Evolutionary conservation across 92 coral and sea anemone species (phyloP).

Genomic region (Palythoa caribaeorum): DNA sequence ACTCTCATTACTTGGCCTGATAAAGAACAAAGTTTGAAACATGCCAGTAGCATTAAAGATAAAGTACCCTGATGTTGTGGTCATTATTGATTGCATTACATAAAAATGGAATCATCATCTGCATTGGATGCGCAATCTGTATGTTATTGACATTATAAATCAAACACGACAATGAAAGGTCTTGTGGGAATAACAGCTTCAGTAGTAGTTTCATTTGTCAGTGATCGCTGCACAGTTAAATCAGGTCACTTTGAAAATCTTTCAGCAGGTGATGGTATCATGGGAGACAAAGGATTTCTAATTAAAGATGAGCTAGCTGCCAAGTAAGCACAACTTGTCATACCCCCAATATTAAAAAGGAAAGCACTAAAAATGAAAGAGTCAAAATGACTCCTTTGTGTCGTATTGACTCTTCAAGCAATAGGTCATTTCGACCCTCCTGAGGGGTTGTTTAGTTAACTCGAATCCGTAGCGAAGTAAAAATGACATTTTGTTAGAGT

Average conservation of each 20-base stretch:
- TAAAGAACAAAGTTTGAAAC: slow-evolving; percentile 65
- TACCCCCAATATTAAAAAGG: slow-evolving; percentile 60
- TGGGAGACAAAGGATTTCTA: slow-evolving; percentile 75
- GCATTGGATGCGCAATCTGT: slow-evolving; percentile 62
- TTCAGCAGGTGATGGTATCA: slow-evolving; percentile 62
- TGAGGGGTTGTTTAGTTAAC: no score
- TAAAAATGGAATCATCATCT: slow-evolving; percentile 76
- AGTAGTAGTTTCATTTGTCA: slow-evolving; percentile 69
- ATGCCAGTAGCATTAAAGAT: slow-evolving; percentile 68
- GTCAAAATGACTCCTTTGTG: no score
- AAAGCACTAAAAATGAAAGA: slow-evolving; percentile 27
- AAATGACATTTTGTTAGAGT: no score
- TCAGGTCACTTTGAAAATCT: slow-evolving; percentile 66
- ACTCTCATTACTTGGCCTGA: slow-evolving; percentile 72
- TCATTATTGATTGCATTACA: slow-evolving; percentile 75
- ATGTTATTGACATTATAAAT: slow-evolving; percentile 68
- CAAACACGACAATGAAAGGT: slow-evolving; percentile 70
- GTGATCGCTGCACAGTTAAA: slow-evolving; percentile 61
- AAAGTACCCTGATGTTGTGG: slow-evolving; percentile 64
- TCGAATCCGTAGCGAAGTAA: no score
- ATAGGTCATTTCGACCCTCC: no score
- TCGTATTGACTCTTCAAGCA: no score
- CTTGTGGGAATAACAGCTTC: slow-evolving; percentile 75
- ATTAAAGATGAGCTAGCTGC: slow-evolving; percentile 69
- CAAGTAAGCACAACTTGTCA: slow-evolving; percentile 63